Evolutionary conservation across 2,888 invertebrate species (phyloP).

Genomic region (Tenthredo livida): DNA sequence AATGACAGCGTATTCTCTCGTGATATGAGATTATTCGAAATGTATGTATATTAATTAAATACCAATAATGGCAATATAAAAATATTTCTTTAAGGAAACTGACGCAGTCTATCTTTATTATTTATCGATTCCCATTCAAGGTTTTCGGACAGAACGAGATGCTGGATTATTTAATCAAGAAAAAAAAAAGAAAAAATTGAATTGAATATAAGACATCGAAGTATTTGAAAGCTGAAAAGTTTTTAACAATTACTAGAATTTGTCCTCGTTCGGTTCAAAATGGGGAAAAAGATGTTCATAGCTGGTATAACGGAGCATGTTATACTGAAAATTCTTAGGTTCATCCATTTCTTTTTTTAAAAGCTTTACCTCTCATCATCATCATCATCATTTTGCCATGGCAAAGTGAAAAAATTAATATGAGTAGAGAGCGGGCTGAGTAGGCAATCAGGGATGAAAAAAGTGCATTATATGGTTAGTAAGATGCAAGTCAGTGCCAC

Average conservation of each 20-base stretch:
- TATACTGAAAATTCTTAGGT: not conserved
- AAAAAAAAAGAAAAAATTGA: not conserved
- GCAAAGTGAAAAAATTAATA: too few species aligned
- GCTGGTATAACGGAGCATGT: too few species aligned
- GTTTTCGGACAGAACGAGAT: not conserved
- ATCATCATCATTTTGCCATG: too few species aligned
- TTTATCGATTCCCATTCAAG: not conserved
- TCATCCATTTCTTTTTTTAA: too few species aligned
- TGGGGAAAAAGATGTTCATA: not conserved
- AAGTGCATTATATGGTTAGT: too few species aligned
- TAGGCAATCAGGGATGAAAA: too few species aligned
- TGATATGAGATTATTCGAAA: constrained; percentile 11
- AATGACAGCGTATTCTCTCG: constrained; percentile 5
- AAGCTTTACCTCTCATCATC: too few species aligned
- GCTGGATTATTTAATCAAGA: not conserved
- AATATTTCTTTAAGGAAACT: constrained; percentile 45
- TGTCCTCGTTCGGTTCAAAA: not conserved
- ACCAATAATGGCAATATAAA: constrained; percentile 27
- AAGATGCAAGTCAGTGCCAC: too few species aligned
- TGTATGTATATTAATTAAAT: constrained; percentile 16
- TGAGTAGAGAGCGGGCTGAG: too few species aligned
- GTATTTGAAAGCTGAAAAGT: not conserved
- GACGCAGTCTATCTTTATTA: not conserved
- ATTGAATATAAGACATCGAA: not conserved
- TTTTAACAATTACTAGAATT: too few species aligned